Evolutionary conservation across 2,888 invertebrate genomes (phyloP).

Genomic region (Sinelater perroti): DNA sequence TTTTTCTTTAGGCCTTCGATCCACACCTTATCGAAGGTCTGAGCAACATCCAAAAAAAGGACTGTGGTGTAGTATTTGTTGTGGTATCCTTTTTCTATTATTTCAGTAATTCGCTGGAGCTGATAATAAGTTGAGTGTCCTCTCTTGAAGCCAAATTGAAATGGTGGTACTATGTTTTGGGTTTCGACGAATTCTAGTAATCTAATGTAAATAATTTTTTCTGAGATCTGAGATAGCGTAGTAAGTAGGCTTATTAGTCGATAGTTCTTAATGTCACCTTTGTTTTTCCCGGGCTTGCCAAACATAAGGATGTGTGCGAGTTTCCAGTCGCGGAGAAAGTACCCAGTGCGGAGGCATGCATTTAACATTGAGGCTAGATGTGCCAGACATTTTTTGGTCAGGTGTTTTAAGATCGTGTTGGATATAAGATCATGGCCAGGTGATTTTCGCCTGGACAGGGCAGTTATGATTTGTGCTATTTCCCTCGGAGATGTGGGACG

Average conservation of each 20-base stretch:
- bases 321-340: slow-evolving; percentile 7
- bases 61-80: slow-evolving; percentile 3
- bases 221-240: background rate
- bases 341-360: slow-evolving; percentile 1
- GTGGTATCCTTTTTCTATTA: slow-evolving; percentile 1
- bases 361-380: slow-evolving; percentile 3
- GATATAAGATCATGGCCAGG: slow-evolving; percentile 6
- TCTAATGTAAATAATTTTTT: background rate
- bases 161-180: background rate
- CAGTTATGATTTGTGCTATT: background rate
- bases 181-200: background rate
- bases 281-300: slow-evolving; percentile 7
- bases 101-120: slow-evolving; percentile 8
- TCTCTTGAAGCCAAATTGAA: slow-evolving; percentile 15
- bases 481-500: slow-evolving; percentile 4
- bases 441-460: background rate
- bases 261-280: background rate
- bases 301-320: slow-evolving; percentile 6
- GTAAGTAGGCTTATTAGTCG: background rate
- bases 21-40: slow-evolving; percentile 4
- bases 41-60: slow-evolving; percentile 2
- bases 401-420: background rate
- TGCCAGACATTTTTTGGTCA: background rate
- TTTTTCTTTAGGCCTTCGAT: slow-evolving; percentile 7
- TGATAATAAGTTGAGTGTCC: slow-evolving; percentile 9